Evolutionary conservation across 2,797 vertebrate genomes (phyloP).

Genomic region (Rachycentron canadum): DNA sequence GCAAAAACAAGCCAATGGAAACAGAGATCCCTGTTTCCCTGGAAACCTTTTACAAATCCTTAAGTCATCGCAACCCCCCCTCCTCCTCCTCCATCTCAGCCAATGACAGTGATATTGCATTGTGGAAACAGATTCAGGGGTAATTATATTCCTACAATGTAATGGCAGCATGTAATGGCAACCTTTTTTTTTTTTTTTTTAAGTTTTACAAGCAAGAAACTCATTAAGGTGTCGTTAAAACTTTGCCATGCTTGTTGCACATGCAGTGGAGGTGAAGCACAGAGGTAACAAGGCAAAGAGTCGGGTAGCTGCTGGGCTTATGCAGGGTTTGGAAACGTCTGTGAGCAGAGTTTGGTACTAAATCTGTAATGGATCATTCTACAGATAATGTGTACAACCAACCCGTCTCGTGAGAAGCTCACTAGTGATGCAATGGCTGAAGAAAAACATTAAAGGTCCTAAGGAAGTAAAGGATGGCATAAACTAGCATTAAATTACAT

Average conservation of each 20-base stretch:
- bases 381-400: conserved; percentile 40
- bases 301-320: conserved; percentile 55
- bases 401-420: conserved; percentile 48
- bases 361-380: conserved; percentile 50
- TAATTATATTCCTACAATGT: conserved; percentile 74
- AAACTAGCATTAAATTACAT: conserved; percentile 65
- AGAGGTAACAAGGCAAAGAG: conserved; percentile 72
- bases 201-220: conserved; percentile 78
- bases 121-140: conserved; percentile 81
- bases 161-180: conserved; percentile 79
- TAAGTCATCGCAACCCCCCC: conserved; percentile 54
- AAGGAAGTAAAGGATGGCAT: conserved; percentile 65
- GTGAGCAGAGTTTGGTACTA: conserved; percentile 48
- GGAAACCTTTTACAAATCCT: conserved; percentile 77
- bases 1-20: conserved; percentile 85
- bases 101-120: conserved; percentile 81
- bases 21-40: conserved; percentile 78
- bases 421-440: conserved; percentile 51
- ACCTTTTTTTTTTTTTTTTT: conserved; percentile 59
- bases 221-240: conserved; percentile 71
- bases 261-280: conserved; percentile 79
- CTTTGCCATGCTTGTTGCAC: conserved; percentile 80
- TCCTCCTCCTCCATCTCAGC: conserved; percentile 58
- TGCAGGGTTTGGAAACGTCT: conserved; percentile 45
- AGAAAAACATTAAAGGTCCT: conserved; percentile 63